Evolutionary conservation across 2,797 vertebrate genomes (phyloP).

Genomic region (Scomberomorus guttatus): DNA sequence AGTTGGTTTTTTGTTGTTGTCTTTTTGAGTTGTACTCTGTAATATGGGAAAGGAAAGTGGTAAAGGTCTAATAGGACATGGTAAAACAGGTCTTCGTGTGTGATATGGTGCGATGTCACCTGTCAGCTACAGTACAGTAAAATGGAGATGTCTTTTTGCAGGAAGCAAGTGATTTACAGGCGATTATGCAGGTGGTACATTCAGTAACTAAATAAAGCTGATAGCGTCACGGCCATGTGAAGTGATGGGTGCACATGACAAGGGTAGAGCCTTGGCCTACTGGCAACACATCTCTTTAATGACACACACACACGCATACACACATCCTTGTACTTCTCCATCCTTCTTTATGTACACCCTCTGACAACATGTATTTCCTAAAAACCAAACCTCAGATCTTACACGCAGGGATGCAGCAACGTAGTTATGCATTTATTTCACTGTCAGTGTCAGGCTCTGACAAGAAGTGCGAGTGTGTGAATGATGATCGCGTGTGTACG

Average conservation of each 20-base stretch:
- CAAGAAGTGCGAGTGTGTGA: not conserved
- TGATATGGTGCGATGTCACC: not conserved
- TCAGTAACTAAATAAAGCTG: constrained; percentile 27
- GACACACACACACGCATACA: constrained; percentile 5
- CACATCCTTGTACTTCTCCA: not conserved
- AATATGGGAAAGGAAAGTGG: not conserved
- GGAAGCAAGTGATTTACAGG: constrained; percentile 15
- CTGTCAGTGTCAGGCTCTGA: not conserved
- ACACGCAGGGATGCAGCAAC: not conserved
- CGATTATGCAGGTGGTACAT: not conserved
- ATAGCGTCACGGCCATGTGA: constrained; percentile 24
- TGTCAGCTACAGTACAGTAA: constrained; percentile 14
- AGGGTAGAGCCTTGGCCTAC: constrained; percentile 26
- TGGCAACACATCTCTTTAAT: constrained; percentile 20
- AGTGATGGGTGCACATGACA: constrained; percentile 17
- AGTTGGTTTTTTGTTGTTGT: too few species aligned
- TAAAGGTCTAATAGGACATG: not conserved
- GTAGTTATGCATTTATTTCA: not conserved
- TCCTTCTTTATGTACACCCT: too few species aligned
- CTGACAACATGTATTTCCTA: constrained; percentile 2
- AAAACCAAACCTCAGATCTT: constrained; percentile 1
- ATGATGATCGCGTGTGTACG: not conserved
- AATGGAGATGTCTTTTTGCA: constrained; percentile 8
- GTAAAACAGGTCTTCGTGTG: not conserved
- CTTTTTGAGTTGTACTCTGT: too few species aligned